Evolutionary conservation across 1,140 invertebrate species (phyloP).

Genomic region (Drosophila kikkawai): DNA sequence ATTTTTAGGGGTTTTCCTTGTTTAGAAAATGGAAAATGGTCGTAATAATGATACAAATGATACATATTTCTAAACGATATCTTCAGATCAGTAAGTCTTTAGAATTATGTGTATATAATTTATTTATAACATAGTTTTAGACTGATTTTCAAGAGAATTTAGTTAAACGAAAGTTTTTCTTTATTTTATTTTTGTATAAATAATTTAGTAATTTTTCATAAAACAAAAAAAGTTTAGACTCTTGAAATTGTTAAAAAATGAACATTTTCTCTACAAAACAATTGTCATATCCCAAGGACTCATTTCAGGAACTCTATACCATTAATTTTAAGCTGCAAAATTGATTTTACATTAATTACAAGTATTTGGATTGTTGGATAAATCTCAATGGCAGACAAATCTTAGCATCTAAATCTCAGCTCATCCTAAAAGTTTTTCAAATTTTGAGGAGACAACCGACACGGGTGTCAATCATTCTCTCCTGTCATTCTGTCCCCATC

Average conservation of each 20-base stretch:
- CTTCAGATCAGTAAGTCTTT: too few relatives aligned
- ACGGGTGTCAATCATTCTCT: constrained; percentile 35
- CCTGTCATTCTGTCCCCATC: constrained; percentile 29
- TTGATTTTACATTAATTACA: constrained; percentile 3
- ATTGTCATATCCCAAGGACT: neutral
- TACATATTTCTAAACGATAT: too few relatives aligned
- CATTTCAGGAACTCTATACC: neutral
- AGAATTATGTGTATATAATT: too few relatives aligned
- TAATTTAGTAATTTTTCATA: too few relatives aligned
- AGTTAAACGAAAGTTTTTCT: too few relatives aligned
- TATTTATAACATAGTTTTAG: too few relatives aligned
- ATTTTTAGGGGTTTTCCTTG: neutral
- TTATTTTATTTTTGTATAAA: too few relatives aligned
- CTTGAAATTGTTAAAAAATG: too few relatives aligned
- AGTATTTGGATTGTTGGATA: neutral
- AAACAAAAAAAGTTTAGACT: too few relatives aligned
- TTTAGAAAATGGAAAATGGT: neutral
- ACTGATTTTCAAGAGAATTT: too few relatives aligned
- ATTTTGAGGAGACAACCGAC: constrained; percentile 6
- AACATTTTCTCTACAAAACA: neutral
- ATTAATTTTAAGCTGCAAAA: neutral
- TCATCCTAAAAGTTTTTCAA: neutral
- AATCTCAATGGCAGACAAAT: neutral
- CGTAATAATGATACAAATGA: too few relatives aligned
- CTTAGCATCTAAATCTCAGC: neutral